Base-by-base conservation (phyloP, 2,888 invertebrate species). In the Ochlodes sylvanus region DNA sequence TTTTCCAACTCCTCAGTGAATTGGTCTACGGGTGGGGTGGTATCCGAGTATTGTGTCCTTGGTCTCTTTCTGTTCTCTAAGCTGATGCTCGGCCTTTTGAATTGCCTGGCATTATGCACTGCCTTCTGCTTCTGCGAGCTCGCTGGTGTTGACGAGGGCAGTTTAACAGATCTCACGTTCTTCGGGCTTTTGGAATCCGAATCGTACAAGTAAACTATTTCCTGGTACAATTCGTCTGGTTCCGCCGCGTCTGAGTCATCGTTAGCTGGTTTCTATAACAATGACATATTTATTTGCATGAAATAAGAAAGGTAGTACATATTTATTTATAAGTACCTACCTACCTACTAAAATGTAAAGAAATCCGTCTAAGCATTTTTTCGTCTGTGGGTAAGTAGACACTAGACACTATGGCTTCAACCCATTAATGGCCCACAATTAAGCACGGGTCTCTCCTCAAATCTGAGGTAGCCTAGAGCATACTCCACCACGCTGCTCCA, bases 1-100 rank as follows among this genome's bases (percentile, higher is more conserved):
- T 76, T 73, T 0, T 81, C 79, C 0, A 89, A 63, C 68, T 88
- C 87, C 0, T 80, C 79, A 12, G 50, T 10, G 50, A 5, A 50
- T 50, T 50, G 50, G 19, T 50, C 50, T 19, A 17, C 19, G 2
- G 17, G 50, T 17, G 19, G 50, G 19, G 3, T 50, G 1, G 50
- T 50, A 19, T 0, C 3, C 27, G 14, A 0, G 65, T 70, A 7
- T 19, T 72, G 57, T 52, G 15, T 54, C 15, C 60, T 44, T 6
- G 34, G 47, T 34, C 60, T 47, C 47, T 61, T 47, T n/a, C 60
- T 10, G 0, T 27, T 44, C 14, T 61, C 60, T 0, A n/a, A 32
- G 6, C 32, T 47, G 0, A n/a, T 61, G n/a, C 47, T 61, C 19
- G n/a, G 14, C 27, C n/a, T 32, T 14, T 27, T 21, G 4, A 4